Evolutionary conservation across 30 jellyfish, hydroid and myxozoan genomes (phyloP).

Genomic region (Sanderia malayensis): DNA sequence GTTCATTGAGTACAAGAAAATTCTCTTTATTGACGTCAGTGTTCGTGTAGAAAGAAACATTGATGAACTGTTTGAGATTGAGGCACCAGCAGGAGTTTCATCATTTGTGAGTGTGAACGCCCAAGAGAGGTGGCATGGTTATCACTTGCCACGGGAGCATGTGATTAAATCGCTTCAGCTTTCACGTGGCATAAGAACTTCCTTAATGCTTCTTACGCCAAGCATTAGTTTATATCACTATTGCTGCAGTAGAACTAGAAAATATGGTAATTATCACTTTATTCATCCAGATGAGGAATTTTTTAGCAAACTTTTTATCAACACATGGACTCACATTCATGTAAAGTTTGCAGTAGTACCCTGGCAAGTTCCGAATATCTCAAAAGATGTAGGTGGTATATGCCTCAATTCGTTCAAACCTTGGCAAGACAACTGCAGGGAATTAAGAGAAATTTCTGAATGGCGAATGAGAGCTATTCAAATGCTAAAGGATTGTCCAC

Average conservation of each 20-base stretch:
- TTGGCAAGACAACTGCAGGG: conserved; percentile 48
- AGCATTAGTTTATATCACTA: conserved; percentile 16
- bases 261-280: conserved; percentile 5
- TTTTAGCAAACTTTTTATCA: conserved; percentile 19
- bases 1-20: conserved; percentile 57
- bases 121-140: conserved; percentile 47
- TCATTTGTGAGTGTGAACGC: conserved; percentile 27
- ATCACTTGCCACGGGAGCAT: conserved; percentile 37
- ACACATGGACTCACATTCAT: conserved; percentile 65
- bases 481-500: conserved; percentile 40
- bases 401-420: conserved; percentile 39
- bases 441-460: conserved; percentile 5
- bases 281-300: conserved; percentile 59
- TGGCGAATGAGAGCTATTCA: conserved; percentile 40
- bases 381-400: conserved; percentile 19
- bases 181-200: conserved; percentile 57
- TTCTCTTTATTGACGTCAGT: conserved; percentile 28
- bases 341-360: conserved; percentile 49
- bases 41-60: conserved; percentile 22
- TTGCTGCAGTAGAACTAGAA: conserved; percentile 15
- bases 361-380: conserved; percentile 41
- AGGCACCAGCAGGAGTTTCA: conserved; percentile 64
- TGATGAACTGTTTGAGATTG: conserved; percentile 48
- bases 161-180: conserved; percentile 36
- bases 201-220: conserved; percentile 47